Evolutionary conservation across 1,140 invertebrate genomes (phyloP).

Genomic region (Caenorhabditis briggsae): DNA sequence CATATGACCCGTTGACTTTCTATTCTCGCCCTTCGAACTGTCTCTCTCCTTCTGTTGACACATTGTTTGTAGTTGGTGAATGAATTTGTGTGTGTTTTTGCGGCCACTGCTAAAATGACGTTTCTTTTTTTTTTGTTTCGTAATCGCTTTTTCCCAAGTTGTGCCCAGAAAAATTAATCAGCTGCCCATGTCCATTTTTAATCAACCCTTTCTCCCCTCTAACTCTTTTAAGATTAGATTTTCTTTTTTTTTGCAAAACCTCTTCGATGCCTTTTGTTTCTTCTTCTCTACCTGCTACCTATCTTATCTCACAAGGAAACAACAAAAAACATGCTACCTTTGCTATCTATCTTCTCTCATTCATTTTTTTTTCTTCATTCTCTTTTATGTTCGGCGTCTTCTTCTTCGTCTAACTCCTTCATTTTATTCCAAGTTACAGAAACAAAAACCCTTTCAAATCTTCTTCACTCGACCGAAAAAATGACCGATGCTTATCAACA

Average conservation of each 20-base stretch:
- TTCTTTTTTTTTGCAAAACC: not conserved
- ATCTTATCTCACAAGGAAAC: conserved; percentile 5
- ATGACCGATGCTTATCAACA: conserved; percentile 40
- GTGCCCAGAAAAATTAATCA: not conserved
- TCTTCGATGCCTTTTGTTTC: not conserved
- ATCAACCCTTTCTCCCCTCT: not conserved
- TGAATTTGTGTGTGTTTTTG: not conserved
- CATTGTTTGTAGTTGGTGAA: conserved; percentile 46
- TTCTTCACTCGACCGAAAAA: not conserved
- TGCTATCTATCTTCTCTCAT: not conserved
- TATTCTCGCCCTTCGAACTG: not conserved
- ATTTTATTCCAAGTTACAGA: not conserved
- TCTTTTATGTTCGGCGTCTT: not conserved
- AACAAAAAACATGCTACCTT: conserved; percentile 7
- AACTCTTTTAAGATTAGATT: not conserved
- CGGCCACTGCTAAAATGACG: not conserved
- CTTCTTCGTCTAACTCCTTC: not conserved
- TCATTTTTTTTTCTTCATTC: not conserved
- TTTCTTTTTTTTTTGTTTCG: conserved; percentile 9
- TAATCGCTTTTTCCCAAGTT: not conserved
- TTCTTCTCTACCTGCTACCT: not conserved
- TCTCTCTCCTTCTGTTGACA: conserved; percentile 31
- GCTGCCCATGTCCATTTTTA: conserved; percentile 32
- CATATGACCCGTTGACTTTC: conserved; percentile 2
- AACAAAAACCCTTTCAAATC: not conserved